These are phyloP conservation scores for Paramormyrops hopkinsi DNA, from an alignment of 2,797 vertebrate species.

Conservation along the genomic window DNA sequence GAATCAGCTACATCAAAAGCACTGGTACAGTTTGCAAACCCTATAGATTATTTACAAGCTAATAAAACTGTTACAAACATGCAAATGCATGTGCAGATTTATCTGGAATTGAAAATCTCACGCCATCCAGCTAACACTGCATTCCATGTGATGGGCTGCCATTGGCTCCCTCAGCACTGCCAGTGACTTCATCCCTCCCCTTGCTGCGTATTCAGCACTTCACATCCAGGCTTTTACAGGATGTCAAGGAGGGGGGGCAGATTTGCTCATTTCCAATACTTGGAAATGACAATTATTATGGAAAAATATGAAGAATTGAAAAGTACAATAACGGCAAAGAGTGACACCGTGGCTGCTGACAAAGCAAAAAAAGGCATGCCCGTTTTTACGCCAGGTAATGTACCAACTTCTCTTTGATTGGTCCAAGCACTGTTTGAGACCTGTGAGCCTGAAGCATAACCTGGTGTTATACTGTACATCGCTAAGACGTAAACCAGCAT, in stretches of 20 bases:
- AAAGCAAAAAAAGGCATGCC: background rate
- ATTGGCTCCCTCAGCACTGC: background rate
- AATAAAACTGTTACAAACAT: background rate
- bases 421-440: too few species aligned
- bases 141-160: background rate
- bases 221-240: background rate
- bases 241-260: background rate
- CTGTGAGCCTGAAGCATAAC: too few species aligned
- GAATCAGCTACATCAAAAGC: background rate
- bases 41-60: background rate
- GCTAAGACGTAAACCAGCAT: too few species aligned
- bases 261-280: background rate
- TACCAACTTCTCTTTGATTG: too few species aligned
- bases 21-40: background rate
- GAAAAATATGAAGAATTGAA: background rate
- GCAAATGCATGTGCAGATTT: background rate
- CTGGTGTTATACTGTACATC: too few species aligned
- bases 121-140: background rate
- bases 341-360: background rate
- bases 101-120: background rate
- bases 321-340: background rate
- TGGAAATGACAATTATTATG: background rate
- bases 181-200: background rate
- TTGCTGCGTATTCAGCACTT: background rate
- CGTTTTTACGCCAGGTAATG: too few species aligned